Conservation (phyloP, 2,888 invertebrate species). For the Uloborus plumipes region DNA sequence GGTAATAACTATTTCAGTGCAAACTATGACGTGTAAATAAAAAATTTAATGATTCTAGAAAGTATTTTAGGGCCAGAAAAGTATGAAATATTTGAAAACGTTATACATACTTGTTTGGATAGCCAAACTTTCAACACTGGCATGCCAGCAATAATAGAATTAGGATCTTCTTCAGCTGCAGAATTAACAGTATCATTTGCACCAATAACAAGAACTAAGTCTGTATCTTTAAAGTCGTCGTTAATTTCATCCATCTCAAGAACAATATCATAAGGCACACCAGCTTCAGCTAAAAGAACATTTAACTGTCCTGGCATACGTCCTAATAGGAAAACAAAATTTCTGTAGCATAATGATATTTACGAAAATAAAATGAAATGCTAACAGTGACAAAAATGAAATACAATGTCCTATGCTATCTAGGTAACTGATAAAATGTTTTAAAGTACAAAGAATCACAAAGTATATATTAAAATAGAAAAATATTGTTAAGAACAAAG, state of each 20-base stretch:
- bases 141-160: conserved; percentile 93
- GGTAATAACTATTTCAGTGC: no score
- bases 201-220: conserved; percentile 86
- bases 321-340: conserved; percentile 73
- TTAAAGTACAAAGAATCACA: background rate
- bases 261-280: conserved; percentile 89
- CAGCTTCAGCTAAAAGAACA: conserved; percentile 91
- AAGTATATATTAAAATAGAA: no score
- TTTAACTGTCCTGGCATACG: conserved; percentile 94
- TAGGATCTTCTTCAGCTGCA: conserved; percentile 90
- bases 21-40: no score
- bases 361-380: no score
- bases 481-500: no score
- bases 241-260: conserved; percentile 95
- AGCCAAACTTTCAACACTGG: conserved; percentile 91
- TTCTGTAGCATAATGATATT: no score
- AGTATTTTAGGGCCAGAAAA: no score
- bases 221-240: conserved; percentile 86
- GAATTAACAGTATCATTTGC: conserved; percentile 94
- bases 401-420: no score
- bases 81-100: no score
- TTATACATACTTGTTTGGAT: conserved; percentile 79
- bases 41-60: no score
- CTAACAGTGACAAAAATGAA: no score
- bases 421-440: background rate